Percentiles rank a stretch among this genome's conserved stretches.
Conservation (phyloP, 2,797 vertebrate species). For the Staurois parvus region DNA sequence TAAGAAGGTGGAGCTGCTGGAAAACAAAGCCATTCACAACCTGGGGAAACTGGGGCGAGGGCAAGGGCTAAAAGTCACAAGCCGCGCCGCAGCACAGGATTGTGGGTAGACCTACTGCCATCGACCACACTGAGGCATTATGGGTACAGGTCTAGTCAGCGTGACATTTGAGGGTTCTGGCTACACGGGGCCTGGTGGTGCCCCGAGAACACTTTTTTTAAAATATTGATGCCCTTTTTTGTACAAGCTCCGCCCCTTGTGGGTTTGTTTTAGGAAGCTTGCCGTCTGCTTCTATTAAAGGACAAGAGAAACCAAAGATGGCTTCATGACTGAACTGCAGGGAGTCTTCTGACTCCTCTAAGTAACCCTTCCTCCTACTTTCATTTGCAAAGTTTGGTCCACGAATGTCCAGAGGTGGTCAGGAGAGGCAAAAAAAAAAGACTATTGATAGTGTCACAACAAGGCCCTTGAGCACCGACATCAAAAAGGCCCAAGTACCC, state of each 20-base stretch:
- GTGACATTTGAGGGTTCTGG: too few relatives aligned
- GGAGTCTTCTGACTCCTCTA: background rate
- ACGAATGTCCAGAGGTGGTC: too few relatives aligned
- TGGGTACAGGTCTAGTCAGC: background rate
- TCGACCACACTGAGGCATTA: background rate
- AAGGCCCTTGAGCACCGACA: too few relatives aligned
- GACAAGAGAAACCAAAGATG: background rate
- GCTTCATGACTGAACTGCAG: background rate
- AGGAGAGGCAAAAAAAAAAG: too few relatives aligned
- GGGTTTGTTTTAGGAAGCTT: too few relatives aligned
- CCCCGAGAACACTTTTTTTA: too few relatives aligned
- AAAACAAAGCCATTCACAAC: constrained; percentile 78
- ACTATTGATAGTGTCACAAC: too few relatives aligned
- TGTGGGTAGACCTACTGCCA: background rate
- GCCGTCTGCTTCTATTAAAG: too few relatives aligned
- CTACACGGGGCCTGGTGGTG: background rate
- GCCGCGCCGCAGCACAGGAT: too few relatives aligned
- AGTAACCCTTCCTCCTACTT: background rate
- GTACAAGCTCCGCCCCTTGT: background rate
- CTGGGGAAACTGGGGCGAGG: constrained; percentile 70
- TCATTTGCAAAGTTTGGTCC: too few relatives aligned
- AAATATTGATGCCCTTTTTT: background rate
- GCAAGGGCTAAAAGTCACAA: background rate
- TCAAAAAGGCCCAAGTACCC: too few relatives aligned
- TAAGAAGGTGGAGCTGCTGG: constrained; percentile 76